Conservation (phyloP, 1,140 invertebrate genomes). For the Archivesica marissinica region DNA sequence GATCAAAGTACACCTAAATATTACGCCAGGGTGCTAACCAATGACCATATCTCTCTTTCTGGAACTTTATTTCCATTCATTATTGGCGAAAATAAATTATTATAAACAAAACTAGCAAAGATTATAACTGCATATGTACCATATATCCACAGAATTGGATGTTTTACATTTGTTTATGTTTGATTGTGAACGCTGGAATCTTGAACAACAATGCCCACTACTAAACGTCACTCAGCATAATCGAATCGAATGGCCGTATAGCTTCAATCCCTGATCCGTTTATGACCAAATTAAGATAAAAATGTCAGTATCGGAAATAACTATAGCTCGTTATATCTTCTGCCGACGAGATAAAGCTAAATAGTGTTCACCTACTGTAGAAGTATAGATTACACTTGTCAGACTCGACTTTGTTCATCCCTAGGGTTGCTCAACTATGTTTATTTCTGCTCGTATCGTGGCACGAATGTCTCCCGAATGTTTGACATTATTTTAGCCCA, state of each 20-base stretch:
- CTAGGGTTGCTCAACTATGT: slow-evolving; percentile 15
- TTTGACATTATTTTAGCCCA: slow-evolving; percentile 62
- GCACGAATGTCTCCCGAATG: slow-evolving; percentile 47
- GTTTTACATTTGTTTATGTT: too few relatives aligned
- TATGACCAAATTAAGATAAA: slow-evolving; percentile 56
- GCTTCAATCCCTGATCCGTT: not conserved
- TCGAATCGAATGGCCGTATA: slow-evolving; percentile 2
- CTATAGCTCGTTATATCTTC: slow-evolving; percentile 40
- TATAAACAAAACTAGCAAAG: too few relatives aligned
- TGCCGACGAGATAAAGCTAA: slow-evolving; percentile 3
- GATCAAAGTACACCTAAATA: too few relatives aligned
- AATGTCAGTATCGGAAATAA: slow-evolving; percentile 45
- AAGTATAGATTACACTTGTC: slow-evolving; percentile 49
- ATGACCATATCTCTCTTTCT: too few relatives aligned
- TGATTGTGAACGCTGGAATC: not conserved
- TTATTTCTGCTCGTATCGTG: slow-evolving; percentile 11
- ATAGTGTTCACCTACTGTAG: slow-evolving; percentile 10
- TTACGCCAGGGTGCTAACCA: too few relatives aligned
- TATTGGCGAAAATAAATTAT: too few relatives aligned
- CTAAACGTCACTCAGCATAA: slow-evolving; percentile 18
- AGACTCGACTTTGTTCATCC: slow-evolving; percentile 3
- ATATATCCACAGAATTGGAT: too few relatives aligned
- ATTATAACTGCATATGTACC: too few relatives aligned
- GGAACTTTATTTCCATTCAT: too few relatives aligned
- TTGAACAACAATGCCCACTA: slow-evolving; percentile 3